Evolutionary conservation across 2,888 invertebrate species (phyloP), one percentile per base, ranked within the genome.

Genomic region (Cephus nigrinus): DNA sequence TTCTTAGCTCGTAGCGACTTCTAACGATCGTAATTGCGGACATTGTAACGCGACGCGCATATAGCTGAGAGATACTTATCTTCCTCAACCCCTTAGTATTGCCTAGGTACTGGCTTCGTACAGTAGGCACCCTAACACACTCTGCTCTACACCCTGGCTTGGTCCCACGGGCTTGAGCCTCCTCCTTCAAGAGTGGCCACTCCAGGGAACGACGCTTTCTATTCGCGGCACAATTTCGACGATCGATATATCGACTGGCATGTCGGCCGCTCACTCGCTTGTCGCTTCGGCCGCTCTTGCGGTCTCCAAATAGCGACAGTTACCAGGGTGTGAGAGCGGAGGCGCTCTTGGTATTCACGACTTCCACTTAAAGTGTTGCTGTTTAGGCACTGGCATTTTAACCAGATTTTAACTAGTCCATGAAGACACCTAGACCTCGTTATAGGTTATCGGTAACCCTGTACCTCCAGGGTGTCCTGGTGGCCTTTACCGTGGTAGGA

Each of bases 201-300:
- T 87, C 82, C 76, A 88, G 76, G 81, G 81, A 81, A 82, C 85
- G 83, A 83, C 85, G 84, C 83, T 86, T 85, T 84, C 86, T 84
- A 86, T 88, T 87, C 86, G 86, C 88, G 88, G 86, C 89, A 89
- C 89, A 89, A 88, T 89, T 89, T 88, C 81, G 80, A 85, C 82
- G 87, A 90, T 90, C 90, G 88, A 90, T 90, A 88, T 86, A 88
- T 89, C 86, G 89, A 88, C 84, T 88, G 74, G 75, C 76, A 82
- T 81, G 79, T 84, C 84, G 80, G 76, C 78, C 78, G 78, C 77
- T 80, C 80, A 79, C 81, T 80, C 78, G 78, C 82, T 80, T 79
- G 78, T 83, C 81, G 81, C 81, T 82, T 83, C 81, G 80, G 77
- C 82, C 81, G 69, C 71, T 36, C 79, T 77, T 74, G 69, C 15